Evolutionary conservation across 2,113 vertebrate genomes (phyloP).

Genomic region (Grallaria varia): DNA sequence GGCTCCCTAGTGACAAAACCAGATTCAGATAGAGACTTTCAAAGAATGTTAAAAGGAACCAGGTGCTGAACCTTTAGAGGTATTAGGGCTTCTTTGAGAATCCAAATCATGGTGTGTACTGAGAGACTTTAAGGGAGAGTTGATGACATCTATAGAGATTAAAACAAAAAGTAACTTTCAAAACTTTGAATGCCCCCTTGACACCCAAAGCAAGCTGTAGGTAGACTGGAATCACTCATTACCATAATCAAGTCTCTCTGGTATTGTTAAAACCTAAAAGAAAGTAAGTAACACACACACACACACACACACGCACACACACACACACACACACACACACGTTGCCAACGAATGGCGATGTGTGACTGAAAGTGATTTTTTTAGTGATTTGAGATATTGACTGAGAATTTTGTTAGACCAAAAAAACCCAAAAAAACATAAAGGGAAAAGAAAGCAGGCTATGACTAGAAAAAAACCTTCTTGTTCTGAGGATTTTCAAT

Average conservation of each 20-base stretch:
- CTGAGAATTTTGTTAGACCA: neutral
- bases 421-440: neutral
- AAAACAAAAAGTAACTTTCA: neutral
- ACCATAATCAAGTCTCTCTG: neutral
- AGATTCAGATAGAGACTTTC: neutral
- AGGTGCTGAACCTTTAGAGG: neutral
- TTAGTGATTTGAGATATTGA: neutral
- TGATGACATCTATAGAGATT: neutral
- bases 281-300: neutral
- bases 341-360: fast-evolving
- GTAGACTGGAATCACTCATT: neutral
- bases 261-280: neutral
- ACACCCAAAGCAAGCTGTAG: neutral
- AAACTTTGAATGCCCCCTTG: neutral
- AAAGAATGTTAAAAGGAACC: neutral
- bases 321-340: neutral
- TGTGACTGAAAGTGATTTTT: neutral
- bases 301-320: neutral
- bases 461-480: neutral
- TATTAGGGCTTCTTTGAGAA: neutral
- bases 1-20: neutral
- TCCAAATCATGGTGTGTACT: neutral
- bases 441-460: neutral
- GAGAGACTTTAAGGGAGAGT: neutral
- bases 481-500: neutral